Evolutionary conservation across 2,888 invertebrate genomes (phyloP), one percentile per base, ranked within the genome.

Genomic region (Lepidonotus clava): DNA sequence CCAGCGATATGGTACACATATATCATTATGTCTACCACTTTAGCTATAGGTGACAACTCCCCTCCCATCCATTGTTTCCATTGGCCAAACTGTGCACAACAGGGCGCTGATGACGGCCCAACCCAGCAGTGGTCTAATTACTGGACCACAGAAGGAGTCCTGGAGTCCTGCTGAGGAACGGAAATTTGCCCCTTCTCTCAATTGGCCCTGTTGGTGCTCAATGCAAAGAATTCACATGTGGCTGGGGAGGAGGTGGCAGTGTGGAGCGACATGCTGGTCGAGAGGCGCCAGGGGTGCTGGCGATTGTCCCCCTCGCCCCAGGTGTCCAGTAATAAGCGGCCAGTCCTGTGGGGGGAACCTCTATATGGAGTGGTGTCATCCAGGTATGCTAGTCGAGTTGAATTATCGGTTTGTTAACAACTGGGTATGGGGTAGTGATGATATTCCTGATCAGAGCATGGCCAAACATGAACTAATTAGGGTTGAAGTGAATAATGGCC

Each of bases 141-240:
- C 80, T 1, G 24, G 5, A 4, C 28, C 0, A 80, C 80, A 80
- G n/a, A 80, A 46, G 46, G 46, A 8, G 4, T 51, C 80, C 46
- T 46, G 28, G 76, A 6, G 76, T 38, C 80, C 80, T 46, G 36
- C 38, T 28, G 36, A 76, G 4, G 80, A 80, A 80, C 80, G 80
- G 80, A 80, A 80, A 80, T 80, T 80, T 80, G 80, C 41, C 71
- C 80, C 51, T 80, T 80, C 41, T 14, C 46, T 18, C 51, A 80
- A 80, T 46, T 80, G 41, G 51, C 41, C 28, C 46, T 41, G 80
- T 80, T 80, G 71, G 36, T 46, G 18, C 46, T 46, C 18, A 18
- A 18, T 18, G n/a, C 18, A 46, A 11, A 46, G 46, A 46, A 46
- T 18, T 8, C 71, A 71, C 71, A 36, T 38, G 71, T 21, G 38